phyloP scores from a whole-genome alignment of 2,888 invertebrate species.

The Koerneria pararmatus region DNA sequence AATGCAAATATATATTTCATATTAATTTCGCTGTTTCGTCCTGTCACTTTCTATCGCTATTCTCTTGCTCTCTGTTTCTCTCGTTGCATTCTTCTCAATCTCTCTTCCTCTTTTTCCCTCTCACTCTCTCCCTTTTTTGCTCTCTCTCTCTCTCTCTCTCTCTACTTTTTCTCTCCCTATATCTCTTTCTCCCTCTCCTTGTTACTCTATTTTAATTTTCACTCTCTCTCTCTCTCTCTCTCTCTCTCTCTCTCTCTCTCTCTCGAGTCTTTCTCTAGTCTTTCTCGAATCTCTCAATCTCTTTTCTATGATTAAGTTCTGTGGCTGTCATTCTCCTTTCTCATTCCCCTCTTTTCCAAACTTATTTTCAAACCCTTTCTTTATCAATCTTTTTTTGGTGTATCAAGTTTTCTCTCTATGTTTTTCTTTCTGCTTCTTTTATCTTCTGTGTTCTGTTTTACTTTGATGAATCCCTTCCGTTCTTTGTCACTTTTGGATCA shows the following conservation, averaged over 20 bases:
- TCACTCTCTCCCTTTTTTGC: conserved; percentile 1
- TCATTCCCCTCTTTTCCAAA: conserved; percentile 8
- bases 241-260: not conserved
- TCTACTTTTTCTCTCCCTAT: conserved; percentile 10
- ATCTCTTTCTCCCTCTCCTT: conserved; percentile 5
- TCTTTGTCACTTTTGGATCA: no score
- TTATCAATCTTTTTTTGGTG: not conserved
- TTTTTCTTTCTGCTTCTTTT: no score
- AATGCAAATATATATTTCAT: no score
- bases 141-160: conserved; percentile 7
- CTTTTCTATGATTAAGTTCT: not conserved
- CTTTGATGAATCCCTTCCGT: no score
- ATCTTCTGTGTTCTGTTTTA: no score
- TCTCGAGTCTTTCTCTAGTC: conserved; percentile 16
- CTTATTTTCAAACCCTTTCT: conserved; percentile 7
- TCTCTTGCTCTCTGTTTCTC: not conserved
- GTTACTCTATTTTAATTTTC: not conserved
- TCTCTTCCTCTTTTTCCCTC: not conserved
- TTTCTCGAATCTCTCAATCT: conserved; percentile 7
- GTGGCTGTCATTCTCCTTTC: not conserved
- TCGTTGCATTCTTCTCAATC: not conserved
- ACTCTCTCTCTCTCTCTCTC: conserved; percentile 5
- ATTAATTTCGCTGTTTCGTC: no score
- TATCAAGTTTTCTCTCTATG: no score
- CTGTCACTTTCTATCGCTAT: not conserved